Evolutionary conservation across 1,140 invertebrate genomes (phyloP).

Genomic region (Drosophila kikkawai): DNA sequence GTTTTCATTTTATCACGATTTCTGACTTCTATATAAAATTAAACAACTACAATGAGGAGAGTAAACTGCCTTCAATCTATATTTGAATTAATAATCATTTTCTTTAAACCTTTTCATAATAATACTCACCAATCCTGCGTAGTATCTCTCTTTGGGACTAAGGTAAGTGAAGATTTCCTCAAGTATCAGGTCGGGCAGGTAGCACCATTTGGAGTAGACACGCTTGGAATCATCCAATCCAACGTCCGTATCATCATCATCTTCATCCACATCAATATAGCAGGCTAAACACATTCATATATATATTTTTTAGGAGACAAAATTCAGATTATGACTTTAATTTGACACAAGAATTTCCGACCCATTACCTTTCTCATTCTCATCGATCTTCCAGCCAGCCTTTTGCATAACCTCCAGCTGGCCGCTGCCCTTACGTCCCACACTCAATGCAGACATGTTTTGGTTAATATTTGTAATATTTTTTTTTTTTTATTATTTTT

Average conservation of each 20-base stretch:
- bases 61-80: too few relatives aligned
- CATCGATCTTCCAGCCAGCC: slow-evolving; percentile 87
- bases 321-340: neutral
- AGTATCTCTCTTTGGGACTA: slow-evolving; percentile 89
- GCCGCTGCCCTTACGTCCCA: slow-evolving; percentile 51
- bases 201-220: slow-evolving; percentile 88
- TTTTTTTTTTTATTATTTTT: slow-evolving; percentile 25
- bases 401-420: slow-evolving; percentile 81
- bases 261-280: slow-evolving; percentile 87
- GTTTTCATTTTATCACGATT: neutral
- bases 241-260: slow-evolving; percentile 81
- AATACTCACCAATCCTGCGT: slow-evolving; percentile 90
- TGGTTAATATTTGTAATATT: slow-evolving; percentile 1
- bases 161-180: slow-evolving; percentile 92
- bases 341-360: too few relatives aligned
- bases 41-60: too few relatives aligned
- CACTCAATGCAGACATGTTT: slow-evolving; percentile 48
- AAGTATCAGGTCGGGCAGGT: slow-evolving; percentile 91
- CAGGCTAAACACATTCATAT: slow-evolving; percentile 85
- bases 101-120: neutral
- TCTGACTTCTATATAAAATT: neutral
- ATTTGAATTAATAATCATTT: neutral
- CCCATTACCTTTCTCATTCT: slow-evolving; percentile 86
- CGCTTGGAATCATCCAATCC: slow-evolving; percentile 76
- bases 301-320: neutral